Conservation (phyloP, 2,888 invertebrate species). For the Campaea margaritaria region DNA sequence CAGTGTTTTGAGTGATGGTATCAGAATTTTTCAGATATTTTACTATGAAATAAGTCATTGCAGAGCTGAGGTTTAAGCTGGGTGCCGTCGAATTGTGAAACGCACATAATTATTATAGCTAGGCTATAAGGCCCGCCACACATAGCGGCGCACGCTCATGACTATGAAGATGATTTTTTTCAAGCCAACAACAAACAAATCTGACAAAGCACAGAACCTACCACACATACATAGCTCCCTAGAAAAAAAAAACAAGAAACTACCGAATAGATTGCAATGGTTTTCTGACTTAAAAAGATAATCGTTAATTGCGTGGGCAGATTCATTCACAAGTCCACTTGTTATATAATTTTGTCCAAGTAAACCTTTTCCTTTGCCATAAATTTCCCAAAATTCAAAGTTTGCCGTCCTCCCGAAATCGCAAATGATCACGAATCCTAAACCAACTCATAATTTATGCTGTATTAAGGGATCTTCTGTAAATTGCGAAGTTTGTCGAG, state of each 20-base stretch:
- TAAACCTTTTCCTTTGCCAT: conserved; percentile 2
- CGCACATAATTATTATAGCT: no score
- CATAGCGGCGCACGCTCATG: no score
- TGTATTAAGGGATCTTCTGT: conserved; percentile 30
- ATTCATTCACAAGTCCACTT: not conserved
- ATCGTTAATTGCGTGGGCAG: not conserved
- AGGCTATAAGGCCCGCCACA: no score
- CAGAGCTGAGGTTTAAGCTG: no score
- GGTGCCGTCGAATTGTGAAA: no score
- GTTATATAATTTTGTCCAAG: not conserved
- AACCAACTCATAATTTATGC: conserved; percentile 33
- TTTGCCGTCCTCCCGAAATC: conserved; percentile 22
- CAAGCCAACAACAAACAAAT: no score
- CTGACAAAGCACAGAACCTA: no score
- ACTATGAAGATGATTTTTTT: no score
- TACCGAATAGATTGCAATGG: not conserved
- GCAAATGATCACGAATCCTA: conserved; percentile 33
- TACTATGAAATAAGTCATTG: no score
- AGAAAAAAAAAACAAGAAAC: not conserved
- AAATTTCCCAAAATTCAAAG: conserved; percentile 22
- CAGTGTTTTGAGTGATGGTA: no score
- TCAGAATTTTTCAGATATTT: no score
- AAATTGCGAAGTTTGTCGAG: conserved; percentile 31
- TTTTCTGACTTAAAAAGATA: not conserved
- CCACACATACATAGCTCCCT: no score